Evolutionary conservation across 2,113 vertebrate genomes (phyloP).

Genomic region (Callithrix jacchus): DNA sequence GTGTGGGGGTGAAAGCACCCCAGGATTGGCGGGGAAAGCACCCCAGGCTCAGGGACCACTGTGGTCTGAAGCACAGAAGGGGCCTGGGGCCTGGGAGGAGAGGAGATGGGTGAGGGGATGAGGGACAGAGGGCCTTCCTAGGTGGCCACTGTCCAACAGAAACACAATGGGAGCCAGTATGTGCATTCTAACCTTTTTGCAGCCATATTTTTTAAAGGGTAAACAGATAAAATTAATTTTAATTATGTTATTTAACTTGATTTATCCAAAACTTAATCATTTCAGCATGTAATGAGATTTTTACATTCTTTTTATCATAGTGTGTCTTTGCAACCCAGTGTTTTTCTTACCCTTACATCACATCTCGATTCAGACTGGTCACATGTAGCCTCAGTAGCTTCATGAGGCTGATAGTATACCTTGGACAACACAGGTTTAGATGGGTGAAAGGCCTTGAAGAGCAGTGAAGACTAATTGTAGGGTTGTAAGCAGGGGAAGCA

Average conservation of each 20-base stretch:
- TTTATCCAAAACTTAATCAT: neutral
- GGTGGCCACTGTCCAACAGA: neutral
- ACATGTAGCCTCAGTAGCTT: neutral
- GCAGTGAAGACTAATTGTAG: neutral
- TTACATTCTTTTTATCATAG: neutral
- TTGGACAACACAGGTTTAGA: neutral
- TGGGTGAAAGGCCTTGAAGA: neutral
- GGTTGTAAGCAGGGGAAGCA: neutral
- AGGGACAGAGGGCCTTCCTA: neutral
- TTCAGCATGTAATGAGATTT: neutral
- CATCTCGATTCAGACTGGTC: neutral
- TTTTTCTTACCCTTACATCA: neutral
- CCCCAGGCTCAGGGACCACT: neutral
- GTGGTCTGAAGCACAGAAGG: neutral
- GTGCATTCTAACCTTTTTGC: neutral
- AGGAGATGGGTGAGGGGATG: neutral
- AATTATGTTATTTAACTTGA: neutral
- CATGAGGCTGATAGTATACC: neutral
- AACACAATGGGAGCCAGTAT: too few relatives aligned
- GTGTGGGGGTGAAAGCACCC: neutral
- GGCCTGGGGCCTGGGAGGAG: neutral
- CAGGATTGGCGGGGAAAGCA: too few relatives aligned
- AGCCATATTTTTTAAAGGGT: neutral
- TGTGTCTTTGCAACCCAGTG: neutral
- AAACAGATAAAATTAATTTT: neutral